Conservation (phyloP, 2,888 invertebrate species). For the Agrilus mali region DNA sequence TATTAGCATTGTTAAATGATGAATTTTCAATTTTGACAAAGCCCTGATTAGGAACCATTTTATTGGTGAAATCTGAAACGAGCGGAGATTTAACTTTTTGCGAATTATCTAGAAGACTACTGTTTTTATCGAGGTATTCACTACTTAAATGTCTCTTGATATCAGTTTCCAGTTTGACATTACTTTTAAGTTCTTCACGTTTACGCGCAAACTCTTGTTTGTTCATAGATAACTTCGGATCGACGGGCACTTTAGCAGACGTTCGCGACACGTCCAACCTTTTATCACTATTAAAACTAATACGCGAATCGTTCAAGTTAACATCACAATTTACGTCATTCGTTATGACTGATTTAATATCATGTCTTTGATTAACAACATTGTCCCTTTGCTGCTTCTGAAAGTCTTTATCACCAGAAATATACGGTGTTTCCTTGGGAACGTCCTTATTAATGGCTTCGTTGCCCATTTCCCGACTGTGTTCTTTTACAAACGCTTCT, state of each 20-base stretch:
- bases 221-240: slow-evolving; percentile 20
- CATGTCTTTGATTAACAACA: slow-evolving; percentile 18
- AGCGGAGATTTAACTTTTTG: slow-evolving; percentile 29
- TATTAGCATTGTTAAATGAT: too few species aligned
- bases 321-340: slow-evolving; percentile 18
- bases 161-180: slow-evolving; percentile 22
- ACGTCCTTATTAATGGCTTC: slow-evolving; percentile 3
- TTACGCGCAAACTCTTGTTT: slow-evolving; percentile 18
- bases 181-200: slow-evolving; percentile 20
- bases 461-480: slow-evolving; percentile 6
- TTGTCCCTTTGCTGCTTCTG: slow-evolving; percentile 22
- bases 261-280: slow-evolving; percentile 9
- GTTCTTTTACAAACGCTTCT: slow-evolving; percentile 20
- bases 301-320: slow-evolving; percentile 12
- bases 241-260: slow-evolving; percentile 13
- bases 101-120: slow-evolving; percentile 25
- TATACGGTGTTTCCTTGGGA: neutral
- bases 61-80: slow-evolving; percentile 19
- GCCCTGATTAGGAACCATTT: slow-evolving; percentile 28
- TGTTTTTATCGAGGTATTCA: slow-evolving; percentile 22
- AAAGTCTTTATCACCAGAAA: slow-evolving; percentile 15
- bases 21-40: slow-evolving; percentile 1
- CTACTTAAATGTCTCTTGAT: slow-evolving; percentile 25
- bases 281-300: slow-evolving; percentile 19
- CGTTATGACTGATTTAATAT: slow-evolving; percentile 18